Base-by-base conservation (phyloP, 2,888 invertebrate genomes). In the Euphydryas editha region DNA sequence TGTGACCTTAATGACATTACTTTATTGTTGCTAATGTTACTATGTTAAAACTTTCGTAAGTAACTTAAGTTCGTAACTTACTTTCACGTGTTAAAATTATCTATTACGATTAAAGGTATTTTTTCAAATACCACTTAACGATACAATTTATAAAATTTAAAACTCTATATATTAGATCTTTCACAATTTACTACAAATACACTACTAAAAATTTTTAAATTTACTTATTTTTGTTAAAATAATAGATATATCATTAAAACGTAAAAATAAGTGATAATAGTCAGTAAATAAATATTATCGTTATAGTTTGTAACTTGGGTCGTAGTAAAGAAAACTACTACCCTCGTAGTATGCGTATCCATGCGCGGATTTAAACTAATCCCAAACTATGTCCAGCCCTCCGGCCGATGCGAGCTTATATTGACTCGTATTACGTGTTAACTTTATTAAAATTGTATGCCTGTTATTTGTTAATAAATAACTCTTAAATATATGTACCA, bases 361-460 rank as follows among this genome's bases (percentile, higher is more conserved):
- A 86, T 82, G 83, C 83, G 70, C 84, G 90, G 92, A 89, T 91
- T 89, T 90, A 77, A 75, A 73, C 75, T 91, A 90, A 92, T 90
- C 90, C 89, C 69, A 70, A 79, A 78, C 80, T 78, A 75, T 84
- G 86, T 84, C 82, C 81, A 81, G 83, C 81, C 79, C 75, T 71
- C 63, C 64, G 64, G 61, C 65, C 68, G 51, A 51, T 21, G 30
- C 15, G 21, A 24, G 81, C 81, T 78, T 79, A 79, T 83, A 80
- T 81, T 75, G 72, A 78, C 71, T 76, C 78, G 75, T 76, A 81
- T 80, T 76, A 73, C 76, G 75, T 77, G 79, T 78, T 82, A 82
- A 88, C 88, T 90, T 89, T 89, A 90, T 90, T 89, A 90, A 88
- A 87, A 81, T 76, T 77, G 79, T 75, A 79, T 77, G 69, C 71